phyloP scores from a whole-genome alignment of 1,140 invertebrate genomes.

The Pogonognathellus flavescens region DNA sequence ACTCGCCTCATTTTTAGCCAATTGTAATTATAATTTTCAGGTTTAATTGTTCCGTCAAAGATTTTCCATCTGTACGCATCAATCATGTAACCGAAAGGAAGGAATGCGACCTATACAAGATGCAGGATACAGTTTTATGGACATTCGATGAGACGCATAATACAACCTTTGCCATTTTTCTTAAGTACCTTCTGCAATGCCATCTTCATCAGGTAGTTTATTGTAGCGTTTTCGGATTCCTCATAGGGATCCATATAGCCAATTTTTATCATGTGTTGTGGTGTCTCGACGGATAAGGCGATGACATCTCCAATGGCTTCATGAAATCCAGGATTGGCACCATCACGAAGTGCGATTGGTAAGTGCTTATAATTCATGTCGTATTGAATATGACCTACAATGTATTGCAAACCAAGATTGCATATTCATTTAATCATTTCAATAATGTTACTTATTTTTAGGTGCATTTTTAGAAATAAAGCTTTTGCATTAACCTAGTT shows the following conservation, averaged over 20 bases:
- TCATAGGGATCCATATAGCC: constrained; percentile 81
- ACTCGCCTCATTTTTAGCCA: constrained; percentile 90
- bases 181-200: constrained; percentile 68
- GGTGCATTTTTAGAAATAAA: too few relatives aligned
- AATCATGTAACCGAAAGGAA: constrained; percentile 86
- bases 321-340: constrained; percentile 87
- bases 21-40: constrained; percentile 87
- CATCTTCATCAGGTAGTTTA: constrained; percentile 75
- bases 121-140: not conserved
- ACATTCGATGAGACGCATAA: too few relatives aligned
- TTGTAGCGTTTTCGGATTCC: constrained; percentile 68
- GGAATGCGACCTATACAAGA: constrained; percentile 74
- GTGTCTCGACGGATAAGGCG: constrained; percentile 85
- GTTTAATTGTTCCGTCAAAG: constrained; percentile 82
- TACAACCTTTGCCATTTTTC: not conserved
- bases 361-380: constrained; percentile 87
- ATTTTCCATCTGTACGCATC: constrained; percentile 89
- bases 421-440: too few relatives aligned
- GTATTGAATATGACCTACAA: constrained; percentile 74
- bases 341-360: constrained; percentile 87
- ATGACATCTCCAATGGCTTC: constrained; percentile 81
- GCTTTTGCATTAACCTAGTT: constrained; percentile 74
- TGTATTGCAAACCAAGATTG: not conserved
- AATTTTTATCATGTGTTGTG: constrained; percentile 84
- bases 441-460: too few relatives aligned